Evolutionary conservation across 1,140 invertebrate species (phyloP).

Genomic region (Ruditapes philippinarum): DNA sequence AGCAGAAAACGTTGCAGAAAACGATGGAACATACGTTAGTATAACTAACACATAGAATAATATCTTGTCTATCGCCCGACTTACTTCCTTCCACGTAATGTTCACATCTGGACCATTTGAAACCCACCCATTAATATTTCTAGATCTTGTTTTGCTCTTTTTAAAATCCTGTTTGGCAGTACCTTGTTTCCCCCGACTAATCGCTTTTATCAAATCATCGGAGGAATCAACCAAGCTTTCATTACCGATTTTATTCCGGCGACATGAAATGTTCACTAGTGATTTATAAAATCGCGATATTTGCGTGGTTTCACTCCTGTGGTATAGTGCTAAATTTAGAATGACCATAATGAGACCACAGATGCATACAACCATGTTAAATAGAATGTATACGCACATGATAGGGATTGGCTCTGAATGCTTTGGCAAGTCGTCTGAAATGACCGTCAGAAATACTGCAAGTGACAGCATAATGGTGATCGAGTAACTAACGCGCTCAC

Average conservation of each 20-base stretch:
- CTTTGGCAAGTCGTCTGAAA: constrained; percentile 89
- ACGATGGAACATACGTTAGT: neutral
- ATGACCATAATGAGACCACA: neutral
- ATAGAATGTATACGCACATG: constrained; percentile 81
- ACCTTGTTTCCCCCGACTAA: too few species aligned
- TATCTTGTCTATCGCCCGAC: constrained; percentile 17
- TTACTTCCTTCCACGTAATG: neutral
- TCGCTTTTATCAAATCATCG: neutral
- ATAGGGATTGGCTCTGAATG: constrained; percentile 87
- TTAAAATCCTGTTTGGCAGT: neutral
- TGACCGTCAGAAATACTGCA: constrained; percentile 88
- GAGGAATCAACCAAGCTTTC: too few species aligned
- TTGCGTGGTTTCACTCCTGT: neutral
- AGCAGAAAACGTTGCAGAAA: neutral
- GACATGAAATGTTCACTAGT: neutral
- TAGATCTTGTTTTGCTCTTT: neutral
- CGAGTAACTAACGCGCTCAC: constrained; percentile 88
- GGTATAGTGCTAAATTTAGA: constrained; percentile 15
- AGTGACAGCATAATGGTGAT: constrained; percentile 88
- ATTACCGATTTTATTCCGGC: neutral
- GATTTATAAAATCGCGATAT: neutral
- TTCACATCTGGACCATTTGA: neutral
- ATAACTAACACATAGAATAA: neutral
- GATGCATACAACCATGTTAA: neutral
- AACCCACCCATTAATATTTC: neutral